Base-by-base conservation (phyloP, 2,113 vertebrate genomes). In the Crocuta crocuta region DNA sequence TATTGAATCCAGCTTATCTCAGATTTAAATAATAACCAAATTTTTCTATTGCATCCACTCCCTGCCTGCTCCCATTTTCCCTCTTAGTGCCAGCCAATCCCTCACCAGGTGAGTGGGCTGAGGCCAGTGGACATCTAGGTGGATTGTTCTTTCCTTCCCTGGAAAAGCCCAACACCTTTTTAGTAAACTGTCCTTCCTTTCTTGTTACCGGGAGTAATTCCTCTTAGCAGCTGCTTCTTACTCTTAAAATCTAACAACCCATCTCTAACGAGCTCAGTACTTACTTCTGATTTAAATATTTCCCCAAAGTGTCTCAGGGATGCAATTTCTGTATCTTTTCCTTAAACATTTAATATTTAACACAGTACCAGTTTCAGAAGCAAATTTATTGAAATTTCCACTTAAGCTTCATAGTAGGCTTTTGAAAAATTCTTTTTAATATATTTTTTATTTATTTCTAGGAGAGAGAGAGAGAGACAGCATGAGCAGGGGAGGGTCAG, bases 321-420 rank as follows among this genome's bases (percentile, higher is more conserved):
- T 33, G 17, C 8, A 73, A 19, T 68, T 90, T 80, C 80, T 88
- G 24, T 73, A 58, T 87, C 90, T 82, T 92, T 93, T 55, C 61
- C 71, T 96, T 81, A 74, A 83, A 82, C 8, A 82, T n/a, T 73
- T 81, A 87, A 28, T 61, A 80, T 80, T 92, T 87, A 89, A 58
- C 35, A 68, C 7, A 53, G 39, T 19, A 45, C 48, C 65, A 55
- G 16, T 89, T 86, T 94, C 9, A 48, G 83, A 95, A 96, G 39
- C 16, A 65, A 71, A 19, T 43, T 90, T 84, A 82, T 13, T 73
- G 78, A 94, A 66, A 91, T 93, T 82, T 82, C 76, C 68, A 61
- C 16, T 39, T 76, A 76, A 28, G 13, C 1, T 26, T 35, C 58
- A 61, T 78, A 50, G 31, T n/a, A 55, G 10, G 9, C 12, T 84